These are phyloP conservation scores for Anabacerthia variegaticeps DNA, from an alignment of 2,797 vertebrate species.

Conservation along the genomic window DNA sequence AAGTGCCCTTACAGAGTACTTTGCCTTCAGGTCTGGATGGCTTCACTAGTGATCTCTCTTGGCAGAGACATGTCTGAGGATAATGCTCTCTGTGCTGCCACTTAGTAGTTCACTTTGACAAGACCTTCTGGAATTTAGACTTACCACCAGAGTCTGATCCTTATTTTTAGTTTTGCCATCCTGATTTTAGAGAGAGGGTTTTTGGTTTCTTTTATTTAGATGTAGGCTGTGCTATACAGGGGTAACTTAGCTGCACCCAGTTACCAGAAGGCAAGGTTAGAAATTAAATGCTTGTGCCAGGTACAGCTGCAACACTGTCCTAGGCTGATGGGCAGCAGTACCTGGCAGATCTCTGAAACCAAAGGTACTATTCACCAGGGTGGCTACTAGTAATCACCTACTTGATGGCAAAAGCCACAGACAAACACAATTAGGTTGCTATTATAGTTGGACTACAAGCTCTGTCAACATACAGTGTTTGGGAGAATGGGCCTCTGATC, in stretches of 20 bases:
- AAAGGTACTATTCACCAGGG: not conserved
- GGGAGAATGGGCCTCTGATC: conserved; percentile 30
- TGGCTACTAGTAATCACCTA: not conserved
- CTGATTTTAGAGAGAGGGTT: not conserved
- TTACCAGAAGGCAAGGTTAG: not conserved
- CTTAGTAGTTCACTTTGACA: not conserved
- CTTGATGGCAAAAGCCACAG: not conserved
- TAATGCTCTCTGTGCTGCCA: not conserved
- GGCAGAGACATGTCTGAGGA: not conserved
- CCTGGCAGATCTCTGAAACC: not conserved
- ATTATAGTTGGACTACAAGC: not conserved
- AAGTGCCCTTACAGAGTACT: not conserved
- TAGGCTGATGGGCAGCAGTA: not conserved
- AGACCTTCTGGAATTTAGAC: not conserved
- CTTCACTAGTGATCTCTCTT: not conserved
- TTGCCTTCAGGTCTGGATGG: not conserved
- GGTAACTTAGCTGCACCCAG: not conserved
- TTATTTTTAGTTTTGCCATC: not conserved
- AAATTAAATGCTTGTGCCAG: not conserved
- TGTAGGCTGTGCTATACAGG: not conserved
- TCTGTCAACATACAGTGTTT: not conserved
- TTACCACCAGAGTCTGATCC: not conserved
- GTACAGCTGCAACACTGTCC: not conserved
- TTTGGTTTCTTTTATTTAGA: not conserved
- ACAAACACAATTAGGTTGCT: not conserved